Conservation (phyloP, 2,888 invertebrate genomes). For the Microplitis deprimator region DNA sequence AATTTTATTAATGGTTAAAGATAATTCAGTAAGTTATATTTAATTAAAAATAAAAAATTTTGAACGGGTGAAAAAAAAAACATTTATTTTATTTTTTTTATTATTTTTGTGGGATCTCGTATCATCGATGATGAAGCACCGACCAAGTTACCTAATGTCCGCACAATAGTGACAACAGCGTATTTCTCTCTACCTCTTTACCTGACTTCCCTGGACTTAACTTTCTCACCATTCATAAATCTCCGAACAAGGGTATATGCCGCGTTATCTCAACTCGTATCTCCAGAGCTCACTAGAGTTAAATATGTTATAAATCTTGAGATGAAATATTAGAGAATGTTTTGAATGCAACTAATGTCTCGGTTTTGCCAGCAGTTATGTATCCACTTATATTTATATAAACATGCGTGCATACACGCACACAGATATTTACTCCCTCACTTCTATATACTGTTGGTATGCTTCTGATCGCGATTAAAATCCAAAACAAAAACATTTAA, state of each 20-base stretch:
- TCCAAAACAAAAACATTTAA: neutral
- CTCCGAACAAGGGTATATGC: conserved; percentile 56
- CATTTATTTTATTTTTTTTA: neutral
- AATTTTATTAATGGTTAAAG: neutral
- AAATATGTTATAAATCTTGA: conserved; percentile 63
- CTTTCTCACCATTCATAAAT: conserved; percentile 57
- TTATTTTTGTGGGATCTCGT: conserved; percentile 28
- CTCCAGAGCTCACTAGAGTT: conserved; percentile 52
- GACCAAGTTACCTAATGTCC: conserved; percentile 58
- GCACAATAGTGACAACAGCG: conserved; percentile 59
- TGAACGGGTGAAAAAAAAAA: neutral
- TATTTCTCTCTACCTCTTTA: conserved; percentile 41
- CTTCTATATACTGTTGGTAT: too few relatives aligned
- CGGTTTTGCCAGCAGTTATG: conserved; percentile 26
- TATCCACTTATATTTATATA: neutral
- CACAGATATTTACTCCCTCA: too few relatives aligned
- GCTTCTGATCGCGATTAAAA: too few relatives aligned
- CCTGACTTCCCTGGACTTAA: conserved; percentile 20
- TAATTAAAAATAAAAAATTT: neutral
- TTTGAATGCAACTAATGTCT: conserved; percentile 54
- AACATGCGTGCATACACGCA: neutral
- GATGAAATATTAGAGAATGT: conserved; percentile 59
- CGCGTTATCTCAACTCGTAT: conserved; percentile 57
- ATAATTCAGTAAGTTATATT: neutral
- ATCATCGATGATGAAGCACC: conserved; percentile 58